These are phyloP conservation scores for Gephyroberyx darwinii DNA, from an alignment of 2,797 vertebrate genomes.

Conservation along the genomic window DNA sequence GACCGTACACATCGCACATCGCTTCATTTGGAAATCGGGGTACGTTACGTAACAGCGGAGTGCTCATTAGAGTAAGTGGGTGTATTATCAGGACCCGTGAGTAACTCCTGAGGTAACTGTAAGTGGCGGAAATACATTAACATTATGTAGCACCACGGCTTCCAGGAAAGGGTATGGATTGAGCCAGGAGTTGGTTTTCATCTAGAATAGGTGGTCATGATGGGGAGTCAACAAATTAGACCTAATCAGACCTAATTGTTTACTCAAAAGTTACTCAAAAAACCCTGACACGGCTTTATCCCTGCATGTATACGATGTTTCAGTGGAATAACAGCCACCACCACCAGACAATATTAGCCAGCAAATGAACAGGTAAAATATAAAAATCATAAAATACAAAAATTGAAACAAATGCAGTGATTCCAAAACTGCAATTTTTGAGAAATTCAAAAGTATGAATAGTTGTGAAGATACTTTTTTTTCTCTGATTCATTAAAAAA, in stretches of 20 bases:
- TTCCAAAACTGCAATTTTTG: too few species aligned
- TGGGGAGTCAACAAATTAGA: background rate
- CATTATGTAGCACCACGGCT: constrained; percentile 47
- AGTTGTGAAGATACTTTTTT: too few species aligned
- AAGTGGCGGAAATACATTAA: constrained; percentile 64
- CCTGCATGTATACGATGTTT: background rate
- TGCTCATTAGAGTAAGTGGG: constrained; percentile 68
- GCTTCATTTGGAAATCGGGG: constrained; percentile 64
- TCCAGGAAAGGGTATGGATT: constrained; percentile 51
- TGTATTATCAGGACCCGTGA: constrained; percentile 49
- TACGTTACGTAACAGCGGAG: constrained; percentile 47
- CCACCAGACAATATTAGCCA: background rate
- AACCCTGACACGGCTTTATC: background rate
- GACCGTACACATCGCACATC: constrained; percentile 52
- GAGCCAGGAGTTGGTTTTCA: constrained; percentile 41
- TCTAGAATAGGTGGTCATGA: background rate
- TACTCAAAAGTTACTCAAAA: background rate
- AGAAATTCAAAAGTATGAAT: too few species aligned
- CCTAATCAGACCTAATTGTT: background rate
- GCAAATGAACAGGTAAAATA: background rate
- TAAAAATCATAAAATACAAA: background rate
- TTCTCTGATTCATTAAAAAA: too few species aligned
- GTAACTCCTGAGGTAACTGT: constrained; percentile 43
- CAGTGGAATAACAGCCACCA: background rate
- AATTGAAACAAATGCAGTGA: too few species aligned